Conservation (phyloP, 2,113 vertebrate genomes). For the Trogon melanurus region DNA sequence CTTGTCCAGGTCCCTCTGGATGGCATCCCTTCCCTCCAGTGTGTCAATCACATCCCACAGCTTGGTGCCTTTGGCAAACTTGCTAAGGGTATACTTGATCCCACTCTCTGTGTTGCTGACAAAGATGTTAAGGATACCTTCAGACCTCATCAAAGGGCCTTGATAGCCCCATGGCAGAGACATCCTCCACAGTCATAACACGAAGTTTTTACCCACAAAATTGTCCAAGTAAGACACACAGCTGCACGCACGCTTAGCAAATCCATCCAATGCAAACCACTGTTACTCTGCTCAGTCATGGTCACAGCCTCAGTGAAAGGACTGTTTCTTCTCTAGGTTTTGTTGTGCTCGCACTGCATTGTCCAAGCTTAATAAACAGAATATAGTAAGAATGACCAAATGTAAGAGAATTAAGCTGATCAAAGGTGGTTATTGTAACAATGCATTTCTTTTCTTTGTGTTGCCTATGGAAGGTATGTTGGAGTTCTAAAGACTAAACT, state of each 20-base stretch:
- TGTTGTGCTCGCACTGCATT: background rate
- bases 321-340: background rate
- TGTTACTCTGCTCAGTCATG: background rate
- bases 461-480: conserved; percentile 60
- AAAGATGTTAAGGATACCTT: background rate
- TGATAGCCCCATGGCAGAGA: background rate
- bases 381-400: background rate
- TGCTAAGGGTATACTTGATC: too few species aligned
- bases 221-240: background rate
- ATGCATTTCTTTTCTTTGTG: conserved; percentile 52
- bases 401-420: background rate
- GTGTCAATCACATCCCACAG: too few species aligned
- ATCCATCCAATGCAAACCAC: background rate
- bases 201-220: background rate
- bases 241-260: background rate
- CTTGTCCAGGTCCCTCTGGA: too few species aligned
- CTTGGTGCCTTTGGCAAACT: too few species aligned
- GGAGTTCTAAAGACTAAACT: conserved; percentile 65
- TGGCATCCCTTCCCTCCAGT: too few species aligned
- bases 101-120: too few species aligned
- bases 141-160: background rate
- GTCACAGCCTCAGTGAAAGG: background rate
- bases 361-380: background rate
- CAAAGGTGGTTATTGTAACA: background rate
- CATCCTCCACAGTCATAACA: background rate